phyloP scores from a whole-genome alignment of 2,113 vertebrate species.

The Heteronetta atricapilla region DNA sequence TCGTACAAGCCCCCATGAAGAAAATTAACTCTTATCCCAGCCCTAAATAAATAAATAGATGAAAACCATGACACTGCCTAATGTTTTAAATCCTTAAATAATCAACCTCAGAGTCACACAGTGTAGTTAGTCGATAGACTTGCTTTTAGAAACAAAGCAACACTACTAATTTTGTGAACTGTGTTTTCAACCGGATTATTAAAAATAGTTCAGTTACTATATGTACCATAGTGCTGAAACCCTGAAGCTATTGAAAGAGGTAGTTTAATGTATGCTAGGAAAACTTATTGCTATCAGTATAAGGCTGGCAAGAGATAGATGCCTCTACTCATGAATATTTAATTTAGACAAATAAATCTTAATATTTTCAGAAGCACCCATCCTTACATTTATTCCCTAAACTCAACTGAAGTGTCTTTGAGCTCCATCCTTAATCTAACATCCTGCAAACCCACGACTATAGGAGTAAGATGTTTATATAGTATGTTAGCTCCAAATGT shows the following conservation, averaged over 20 bases:
- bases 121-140: background rate
- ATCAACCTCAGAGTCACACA: background rate
- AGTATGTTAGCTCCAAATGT: background rate
- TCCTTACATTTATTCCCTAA: slow-evolving; percentile 17
- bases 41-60: too few relatives aligned
- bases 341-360: slow-evolving; percentile 20
- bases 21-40: too few relatives aligned
- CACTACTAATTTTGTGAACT: slow-evolving; percentile 21
- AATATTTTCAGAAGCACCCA: background rate
- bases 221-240: background rate
- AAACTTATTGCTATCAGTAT: background rate
- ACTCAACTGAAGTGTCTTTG: background rate
- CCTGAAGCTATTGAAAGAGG: background rate
- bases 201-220: slow-evolving; percentile 21
- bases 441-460: background rate
- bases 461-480: background rate
- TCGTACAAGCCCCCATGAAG: too few relatives aligned
- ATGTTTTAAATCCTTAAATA: background rate
- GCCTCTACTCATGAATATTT: slow-evolving; percentile 36
- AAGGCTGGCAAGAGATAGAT: background rate
- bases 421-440: background rate
- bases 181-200: slow-evolving; percentile 17
- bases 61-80: too few relatives aligned
- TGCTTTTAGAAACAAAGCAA: background rate
- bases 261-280: background rate